Base-by-base conservation (phyloP, 2,797 vertebrate species). In the Sylvilagus floridanus region DNA sequence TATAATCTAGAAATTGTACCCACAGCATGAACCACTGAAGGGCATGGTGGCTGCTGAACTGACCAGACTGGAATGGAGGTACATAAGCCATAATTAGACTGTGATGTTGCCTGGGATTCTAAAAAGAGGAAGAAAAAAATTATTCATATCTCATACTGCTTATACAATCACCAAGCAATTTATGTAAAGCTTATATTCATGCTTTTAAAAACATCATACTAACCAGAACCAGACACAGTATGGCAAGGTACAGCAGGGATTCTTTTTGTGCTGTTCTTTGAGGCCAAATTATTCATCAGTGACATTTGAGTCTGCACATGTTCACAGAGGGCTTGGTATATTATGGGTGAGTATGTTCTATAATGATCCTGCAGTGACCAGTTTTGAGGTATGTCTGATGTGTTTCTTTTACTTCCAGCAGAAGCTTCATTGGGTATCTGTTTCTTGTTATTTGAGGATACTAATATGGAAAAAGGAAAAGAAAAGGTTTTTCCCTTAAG, bases 221-320 rank as follows among this genome's bases (percentile, higher is more conserved):
- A 93, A 98, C 98, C 97, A 6, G 97, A 96, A 66, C 86, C 75
- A 95, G 96, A 97, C 54, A 89, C 11, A 75, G 93, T 50, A 73
- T 96, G 95, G 92, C 66, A 91, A 88, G 96, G 78, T 87, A 76
- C 12, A 93, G 95, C 0, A 94, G 97, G 84, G 79, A 94, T 96
- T 90, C 95, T 81, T 2, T 78, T 94, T 22, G 91, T n/a, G 22
- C 21, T 94, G 62, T 90, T 97, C 66, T 96, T 96, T 88, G 95
- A 82, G 93, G 95, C 62, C 11, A 97, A 97, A 63, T 88, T 93
- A 86, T 96, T 97, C 84, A 98, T 69, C 78, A 98, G 88, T 94
- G 98, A 97, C 97, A 98, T 98, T 47, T 98, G 98, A 69, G 98
- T 98, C 60, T 98, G 98, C 52, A 98, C 97, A 14, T 98, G 97